These are phyloP conservation scores for Liolophura sinensis DNA, from an alignment of 1,140 invertebrate genomes.

Conservation along the genomic window DNA sequence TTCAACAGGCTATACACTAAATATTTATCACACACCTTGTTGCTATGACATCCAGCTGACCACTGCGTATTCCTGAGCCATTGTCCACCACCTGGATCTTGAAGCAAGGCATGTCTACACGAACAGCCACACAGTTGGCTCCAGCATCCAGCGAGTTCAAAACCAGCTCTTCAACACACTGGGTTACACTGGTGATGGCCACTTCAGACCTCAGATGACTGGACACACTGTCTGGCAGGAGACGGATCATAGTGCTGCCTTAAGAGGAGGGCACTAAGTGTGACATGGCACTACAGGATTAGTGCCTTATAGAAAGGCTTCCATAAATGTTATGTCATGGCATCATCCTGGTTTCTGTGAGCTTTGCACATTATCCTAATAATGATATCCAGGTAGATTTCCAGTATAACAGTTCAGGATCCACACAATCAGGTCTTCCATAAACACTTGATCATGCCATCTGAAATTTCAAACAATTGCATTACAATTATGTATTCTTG, in stretches of 20 bases:
- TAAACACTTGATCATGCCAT: too few species aligned
- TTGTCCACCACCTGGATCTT: constrained; percentile 72
- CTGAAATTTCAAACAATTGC: too few species aligned
- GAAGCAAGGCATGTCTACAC: constrained; percentile 64
- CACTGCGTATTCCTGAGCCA: constrained; percentile 64
- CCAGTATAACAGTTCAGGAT: too few species aligned
- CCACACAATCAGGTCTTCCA: too few species aligned
- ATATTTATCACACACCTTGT: constrained; percentile 52
- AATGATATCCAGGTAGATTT: too few species aligned
- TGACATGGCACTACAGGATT: too few species aligned
- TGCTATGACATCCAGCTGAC: constrained; percentile 64
- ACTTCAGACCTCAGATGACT: constrained; percentile 56
- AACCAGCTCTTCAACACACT: constrained; percentile 62
- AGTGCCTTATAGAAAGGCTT: too few species aligned
- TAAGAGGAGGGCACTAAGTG: background rate
- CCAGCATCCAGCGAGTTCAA: constrained; percentile 70
- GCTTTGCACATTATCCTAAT: too few species aligned
- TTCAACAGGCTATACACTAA: background rate
- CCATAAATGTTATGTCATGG: too few species aligned
- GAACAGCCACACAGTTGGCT: constrained; percentile 66
- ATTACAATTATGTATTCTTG: too few species aligned
- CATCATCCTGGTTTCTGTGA: too few species aligned
- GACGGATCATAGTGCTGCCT: constrained; percentile 30
- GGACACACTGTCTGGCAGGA: constrained; percentile 43
- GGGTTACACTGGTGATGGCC: constrained; percentile 53